Base-by-base conservation (phyloP, 2,797 vertebrate genomes). In the Aeoliscus strigatus region DNA sequence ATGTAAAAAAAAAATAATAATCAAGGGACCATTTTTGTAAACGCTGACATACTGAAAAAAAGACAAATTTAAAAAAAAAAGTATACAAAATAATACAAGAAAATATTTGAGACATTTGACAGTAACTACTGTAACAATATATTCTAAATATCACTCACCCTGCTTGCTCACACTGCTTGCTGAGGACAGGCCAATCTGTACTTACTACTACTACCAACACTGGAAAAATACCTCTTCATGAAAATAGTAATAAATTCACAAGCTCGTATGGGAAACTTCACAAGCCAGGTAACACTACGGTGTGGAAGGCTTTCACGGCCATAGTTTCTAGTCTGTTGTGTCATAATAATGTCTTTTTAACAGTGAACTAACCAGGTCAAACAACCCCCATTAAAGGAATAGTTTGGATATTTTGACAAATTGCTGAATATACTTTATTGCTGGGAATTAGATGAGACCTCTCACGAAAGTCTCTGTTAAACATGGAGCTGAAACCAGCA, bases 201-300 rank as follows among this genome's bases (percentile, higher is more conserved):
- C 69, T 77, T 77, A 72, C 69, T 77, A 76, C 80, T 65, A 67
- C 47, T 77, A 85, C 68, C 77, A 70, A 71, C 39, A 75, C 66
- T 86, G 82, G 62, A 86, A 85, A 85, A 85, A 86, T 86, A 84
- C 53, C 78, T 87, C 73, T 80, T 79, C 79, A 87, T 78, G 80
- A 87, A 84, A 87, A 87, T 82, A 84, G 75, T 77, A 56, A 77
- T 80, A 59, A 53, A 77, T 73, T 73, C 55, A 50, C 60, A 59
- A 58, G 65, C 66, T 35, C 60, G 44, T 37, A 23, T 36, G 55
- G 54, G 54, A 54, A 50, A 38, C 57, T 53, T 66, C 50, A 14
- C 14, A 33, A 58, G 55, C 65, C 65, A 41, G 52, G 66, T 47
- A 31, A 26, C 51, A 48, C 45, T 13, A 15, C 52, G 46, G 37